Base-by-base conservation (phyloP, 1,140 invertebrate species). In the Rhizoglyphus robini region DNA sequence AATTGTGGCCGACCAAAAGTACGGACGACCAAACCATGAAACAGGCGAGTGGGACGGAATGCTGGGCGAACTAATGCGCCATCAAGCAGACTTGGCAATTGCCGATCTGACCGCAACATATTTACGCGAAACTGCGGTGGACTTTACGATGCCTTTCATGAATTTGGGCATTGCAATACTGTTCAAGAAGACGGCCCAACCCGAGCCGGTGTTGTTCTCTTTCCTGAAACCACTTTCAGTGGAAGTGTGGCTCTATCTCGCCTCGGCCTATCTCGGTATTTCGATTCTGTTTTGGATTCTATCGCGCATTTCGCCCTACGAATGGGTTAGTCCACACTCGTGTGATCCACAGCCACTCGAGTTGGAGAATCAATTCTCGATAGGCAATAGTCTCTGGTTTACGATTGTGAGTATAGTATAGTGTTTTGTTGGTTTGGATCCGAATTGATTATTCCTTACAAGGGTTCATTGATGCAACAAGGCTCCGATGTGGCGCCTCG, bases 151-250 rank as follows among this genome's bases (percentile, higher is more conserved):
- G 65, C 73, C 73, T 4, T 74, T 74, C 63, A 73, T 74, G 71
- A 73, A 73, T 48, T 68, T 72, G 3, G 73, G 79, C 4, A 77
- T 80, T 30, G 76, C 75, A 25, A 78, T 80, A 54, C 69, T 80
- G 0, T 79, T 75, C 68, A 77, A 93, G 86, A 88, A 90, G 72
- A 91, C 86, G 60, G 89, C 84, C 69, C 90, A 85, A 71, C 90
- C 90, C 74, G 88, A 91, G 11, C 90, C 91, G 0, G 79, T 89
- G 65, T 81, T 96, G 46, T 96, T 96, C 80, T 92, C 89, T 73
- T 97, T 97, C 80, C 84, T 96, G 77, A 91, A 92, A 73, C 94
- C 94, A 0, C 79, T 97, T 71, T 91, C 92, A 2, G 83, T 88
- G 58, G 88, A 96, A 77, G 95, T 97, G 69, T 97, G 92, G 93